Evolutionary conservation across 2,888 invertebrate genomes (phyloP).

Genomic region (Yponomeuta malinellus): DNA sequence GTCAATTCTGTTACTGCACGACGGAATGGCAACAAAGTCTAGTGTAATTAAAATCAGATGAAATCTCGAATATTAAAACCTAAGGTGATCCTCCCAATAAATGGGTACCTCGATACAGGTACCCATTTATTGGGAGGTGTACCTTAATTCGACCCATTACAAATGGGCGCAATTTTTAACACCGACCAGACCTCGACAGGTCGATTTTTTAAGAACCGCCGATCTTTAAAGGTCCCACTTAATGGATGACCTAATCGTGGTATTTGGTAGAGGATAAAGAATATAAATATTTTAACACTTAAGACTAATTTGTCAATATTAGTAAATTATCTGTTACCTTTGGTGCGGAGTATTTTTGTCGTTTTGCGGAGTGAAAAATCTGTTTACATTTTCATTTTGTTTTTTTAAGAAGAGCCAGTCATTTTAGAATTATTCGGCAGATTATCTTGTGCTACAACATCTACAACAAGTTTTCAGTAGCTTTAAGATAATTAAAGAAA

Average conservation of each 20-base stretch:
- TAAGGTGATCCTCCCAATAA: not conserved
- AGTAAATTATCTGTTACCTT: not conserved
- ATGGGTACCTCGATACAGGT: not conserved
- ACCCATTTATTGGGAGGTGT: constrained; percentile 21
- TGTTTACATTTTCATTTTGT: no score
- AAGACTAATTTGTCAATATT: not conserved
- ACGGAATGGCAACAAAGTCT: no score
- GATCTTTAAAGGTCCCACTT: constrained; percentile 21
- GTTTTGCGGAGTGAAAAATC: not conserved
- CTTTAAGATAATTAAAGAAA: no score
- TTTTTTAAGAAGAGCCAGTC: no score
- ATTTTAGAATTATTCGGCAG: no score
- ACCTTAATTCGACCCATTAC: constrained; percentile 19
- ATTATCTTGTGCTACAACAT: no score
- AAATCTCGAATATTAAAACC: not conserved
- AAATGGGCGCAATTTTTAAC: constrained; percentile 31
- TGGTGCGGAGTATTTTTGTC: not conserved
- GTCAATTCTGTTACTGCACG: no score
- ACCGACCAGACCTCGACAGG: constrained; percentile 26
- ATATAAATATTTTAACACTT: not conserved
- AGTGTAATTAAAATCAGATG: no score
- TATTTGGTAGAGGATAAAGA: constrained; percentile 10
- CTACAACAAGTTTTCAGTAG: no score
- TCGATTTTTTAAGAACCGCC: constrained; percentile 25
- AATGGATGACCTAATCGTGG: constrained; percentile 21